Evolutionary conservation across 2,888 invertebrate genomes (phyloP), one percentile per base, ranked within the genome.

Genomic region (Platynereis dumerilii): DNA sequence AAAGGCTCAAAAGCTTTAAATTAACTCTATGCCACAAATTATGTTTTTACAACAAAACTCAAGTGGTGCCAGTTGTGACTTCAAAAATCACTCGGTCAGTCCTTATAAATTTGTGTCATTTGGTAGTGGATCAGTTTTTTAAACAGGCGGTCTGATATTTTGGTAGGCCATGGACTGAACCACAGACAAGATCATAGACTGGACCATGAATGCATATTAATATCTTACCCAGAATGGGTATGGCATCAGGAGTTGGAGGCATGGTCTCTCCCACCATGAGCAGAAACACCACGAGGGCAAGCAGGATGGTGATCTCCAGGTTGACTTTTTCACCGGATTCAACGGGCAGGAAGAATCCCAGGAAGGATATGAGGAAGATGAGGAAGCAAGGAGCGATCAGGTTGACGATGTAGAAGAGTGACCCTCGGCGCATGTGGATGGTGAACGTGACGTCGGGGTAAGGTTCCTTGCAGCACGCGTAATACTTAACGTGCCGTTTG

Each of bases 401-500:
- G 60, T 76, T 75, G 63, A 76, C 63, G 53, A 76, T 71, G 70
- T 76, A 76, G 65, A 76, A 76, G 54, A 76, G 70, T 27, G 69
- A 69, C n/a, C 76, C 70, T 27, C 76, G 42, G 10, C 64, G 58
- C 76, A 76, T 75, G 64, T 74, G 67, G 24, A 76, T 76, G 17
- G 76, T 74, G 63, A 76, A 75, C n/a, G 76, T 76, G 12, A 76
- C 73, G 60, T 76, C 76, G 2, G 76, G 76, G 52, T 75, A 76
- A 1, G 73, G 74, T 60, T 76, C 74, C 27, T 60, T 56, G 60
- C 76, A 76, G 65, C 76, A 76, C 44, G 74, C 76, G 58, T 76
- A 76, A 22, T 67, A 60, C 64, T 71, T 70, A 26, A 59, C 71
- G 59, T 71, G 66, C 10, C 76, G 58, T 22, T 65, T 60, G 12